Base-by-base conservation (phyloP, 2,113 vertebrate species). In the Fulica atra region DNA sequence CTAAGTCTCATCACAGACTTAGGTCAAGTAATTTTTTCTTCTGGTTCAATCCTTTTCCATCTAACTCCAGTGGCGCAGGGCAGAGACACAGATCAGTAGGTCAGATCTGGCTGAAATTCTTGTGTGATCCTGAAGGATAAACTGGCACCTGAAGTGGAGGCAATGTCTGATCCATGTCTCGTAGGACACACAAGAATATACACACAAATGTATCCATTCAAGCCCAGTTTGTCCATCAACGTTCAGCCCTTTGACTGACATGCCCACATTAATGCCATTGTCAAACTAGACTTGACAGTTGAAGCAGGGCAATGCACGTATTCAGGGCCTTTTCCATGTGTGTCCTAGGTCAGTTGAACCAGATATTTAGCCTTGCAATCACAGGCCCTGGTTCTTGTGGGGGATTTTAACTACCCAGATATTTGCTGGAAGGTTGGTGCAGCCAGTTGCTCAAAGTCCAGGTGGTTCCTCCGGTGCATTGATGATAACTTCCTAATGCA, bases 261-360 rank as follows among this genome's bases (percentile, higher is more conserved):
- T 33, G 26, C 13, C 8, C 7, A 44, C 14, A 16, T 50, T 57
- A 44, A 50, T 28, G 50, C 9, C 35, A 13, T 8, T 42, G 42
- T 9, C 35, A 42, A 2, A 2, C 31, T 24, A 84, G 26, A 65
- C 10, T 51, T 3, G 0, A 13, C 4, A 72, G 14, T 12, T n/a
- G 17, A 70, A 90, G 40, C 13, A 42, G 21, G 20, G 3, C 31
- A 56, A n/a, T 2, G 10, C 10, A 77, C 5, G 31, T 35, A 31
- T 63, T 63, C 35, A 26, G 20, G 12, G 13, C 4, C 56, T 14
- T 50, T 78, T n/a, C 29, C 28, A 18, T 7, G 9, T 33, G 3
- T 35, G 21, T 42, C 9, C 48, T 70, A 57, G 20, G 31, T 65
- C 42, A 66, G 15, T 24, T 65, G 66, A 53, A 72, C 11, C 23